Conservation (phyloP, 1,140 invertebrate genomes). For the Bombus waltoni region DNA sequence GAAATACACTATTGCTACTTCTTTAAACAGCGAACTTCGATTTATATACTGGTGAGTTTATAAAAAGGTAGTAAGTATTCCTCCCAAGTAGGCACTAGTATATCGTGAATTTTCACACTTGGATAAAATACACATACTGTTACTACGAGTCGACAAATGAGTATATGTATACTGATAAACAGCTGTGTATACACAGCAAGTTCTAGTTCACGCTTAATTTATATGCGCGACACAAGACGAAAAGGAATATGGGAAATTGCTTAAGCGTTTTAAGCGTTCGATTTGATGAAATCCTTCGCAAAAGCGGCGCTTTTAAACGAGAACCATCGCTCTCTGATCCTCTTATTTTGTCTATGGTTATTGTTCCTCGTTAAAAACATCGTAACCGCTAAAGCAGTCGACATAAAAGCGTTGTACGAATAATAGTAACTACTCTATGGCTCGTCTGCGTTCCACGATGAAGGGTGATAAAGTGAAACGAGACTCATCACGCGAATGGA, state of each 20-base stretch:
- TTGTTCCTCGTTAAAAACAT: constrained; percentile 42
- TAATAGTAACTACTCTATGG: constrained; percentile 37
- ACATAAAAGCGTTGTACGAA: constrained; percentile 50
- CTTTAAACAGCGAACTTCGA: too few relatives aligned
- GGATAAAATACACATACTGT: too few relatives aligned
- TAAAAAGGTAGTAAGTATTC: too few relatives aligned
- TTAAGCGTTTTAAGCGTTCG: not conserved
- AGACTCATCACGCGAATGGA: constrained; percentile 65
- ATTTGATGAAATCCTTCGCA: constrained; percentile 30
- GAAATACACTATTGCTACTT: too few relatives aligned
- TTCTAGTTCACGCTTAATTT: not conserved
- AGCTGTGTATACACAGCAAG: not conserved
- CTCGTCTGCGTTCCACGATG: constrained; percentile 30
- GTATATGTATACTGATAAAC: not conserved
- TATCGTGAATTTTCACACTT: too few relatives aligned
- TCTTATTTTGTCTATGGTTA: constrained; percentile 34
- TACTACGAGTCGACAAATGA: too few relatives aligned
- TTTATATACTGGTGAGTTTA: too few relatives aligned
- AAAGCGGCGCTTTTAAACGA: constrained; percentile 14
- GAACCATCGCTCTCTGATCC: not conserved
- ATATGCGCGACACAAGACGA: not conserved
- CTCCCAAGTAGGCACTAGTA: too few relatives aligned
- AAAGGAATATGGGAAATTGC: not conserved
- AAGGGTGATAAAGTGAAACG: constrained; percentile 65
- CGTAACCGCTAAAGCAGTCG: constrained; percentile 22